Evolutionary conservation across 2,797 vertebrate species (phyloP).

Genomic region (Leontocebus nigricollis): DNA sequence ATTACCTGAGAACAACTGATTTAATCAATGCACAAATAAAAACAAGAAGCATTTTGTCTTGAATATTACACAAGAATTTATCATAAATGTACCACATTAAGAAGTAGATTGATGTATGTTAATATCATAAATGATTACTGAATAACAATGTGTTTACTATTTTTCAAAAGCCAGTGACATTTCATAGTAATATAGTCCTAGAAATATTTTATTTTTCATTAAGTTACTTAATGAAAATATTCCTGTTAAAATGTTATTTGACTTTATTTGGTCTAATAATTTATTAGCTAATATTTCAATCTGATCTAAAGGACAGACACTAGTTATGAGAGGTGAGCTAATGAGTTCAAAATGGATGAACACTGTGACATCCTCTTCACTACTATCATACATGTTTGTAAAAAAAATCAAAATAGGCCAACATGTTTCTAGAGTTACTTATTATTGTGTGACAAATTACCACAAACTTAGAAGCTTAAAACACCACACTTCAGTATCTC

Average conservation of each 20-base stretch:
- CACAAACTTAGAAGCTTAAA: background rate
- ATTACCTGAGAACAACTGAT: constrained; percentile 13
- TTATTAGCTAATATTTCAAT: background rate
- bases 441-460: background rate
- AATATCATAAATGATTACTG: background rate
- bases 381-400: background rate
- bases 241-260: background rate
- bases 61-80: background rate
- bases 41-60: constrained; percentile 45
- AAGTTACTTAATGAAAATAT: background rate
- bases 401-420: background rate
- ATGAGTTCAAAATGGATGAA: background rate
- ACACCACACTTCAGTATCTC: background rate
- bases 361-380: background rate
- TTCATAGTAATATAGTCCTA: constrained; percentile 11
- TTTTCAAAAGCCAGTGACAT: constrained; percentile 27
- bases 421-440: background rate
- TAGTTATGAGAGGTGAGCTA: background rate
- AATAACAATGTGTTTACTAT: constrained; percentile 25
- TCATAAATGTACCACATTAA: background rate
- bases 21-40: constrained; percentile 52
- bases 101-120: background rate
- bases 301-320: background rate
- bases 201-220: background rate
- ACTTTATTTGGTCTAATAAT: background rate